phyloP scores from a whole-genome alignment of 2,888 invertebrate genomes.

The Leptothorax acervorum region DNA sequence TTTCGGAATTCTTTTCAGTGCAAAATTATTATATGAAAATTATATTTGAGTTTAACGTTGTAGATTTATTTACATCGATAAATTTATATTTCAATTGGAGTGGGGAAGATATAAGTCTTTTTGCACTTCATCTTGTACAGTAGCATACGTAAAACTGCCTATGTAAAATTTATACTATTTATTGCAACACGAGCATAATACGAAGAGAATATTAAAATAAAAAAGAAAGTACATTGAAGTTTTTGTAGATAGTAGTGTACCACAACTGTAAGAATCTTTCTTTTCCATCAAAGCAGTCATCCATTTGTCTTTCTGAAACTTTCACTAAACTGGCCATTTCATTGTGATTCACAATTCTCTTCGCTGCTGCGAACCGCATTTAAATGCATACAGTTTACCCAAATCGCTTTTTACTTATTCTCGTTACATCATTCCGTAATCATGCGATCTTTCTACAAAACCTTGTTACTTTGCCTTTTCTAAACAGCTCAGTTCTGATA shows the following conservation, averaged over 20 bases:
- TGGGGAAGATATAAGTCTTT: slow-evolving; percentile 3
- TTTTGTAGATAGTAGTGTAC: slow-evolving; percentile 51
- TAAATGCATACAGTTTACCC: neutral
- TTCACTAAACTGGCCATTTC: neutral
- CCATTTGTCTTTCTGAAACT: slow-evolving; percentile 23
- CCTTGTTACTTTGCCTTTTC: slow-evolving; percentile 21
- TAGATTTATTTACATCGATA: slow-evolving; percentile 41
- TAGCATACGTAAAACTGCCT: slow-evolving; percentile 46
- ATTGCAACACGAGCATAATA: slow-evolving; percentile 35
- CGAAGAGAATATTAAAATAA: slow-evolving; percentile 41
- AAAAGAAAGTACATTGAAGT: slow-evolving; percentile 6
- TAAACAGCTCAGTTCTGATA: slow-evolving; percentile 19
- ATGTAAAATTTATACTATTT: slow-evolving; percentile 45
- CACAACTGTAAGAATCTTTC: slow-evolving; percentile 40
- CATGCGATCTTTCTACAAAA: slow-evolving; percentile 13
- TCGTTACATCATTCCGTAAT: neutral
- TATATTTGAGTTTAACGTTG: slow-evolving; percentile 15
- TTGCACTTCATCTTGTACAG: slow-evolving; percentile 46
- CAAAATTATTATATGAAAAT: slow-evolving; percentile 1
- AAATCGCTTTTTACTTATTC: neutral
- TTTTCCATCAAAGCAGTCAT: slow-evolving; percentile 43
- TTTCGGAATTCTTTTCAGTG: slow-evolving; percentile 18
- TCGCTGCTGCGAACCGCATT: neutral
- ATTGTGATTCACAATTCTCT: neutral
- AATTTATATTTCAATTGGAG: slow-evolving; percentile 38